phyloP scores from a whole-genome alignment of 2,888 invertebrate genomes.

The Lochmaea capreae region DNA sequence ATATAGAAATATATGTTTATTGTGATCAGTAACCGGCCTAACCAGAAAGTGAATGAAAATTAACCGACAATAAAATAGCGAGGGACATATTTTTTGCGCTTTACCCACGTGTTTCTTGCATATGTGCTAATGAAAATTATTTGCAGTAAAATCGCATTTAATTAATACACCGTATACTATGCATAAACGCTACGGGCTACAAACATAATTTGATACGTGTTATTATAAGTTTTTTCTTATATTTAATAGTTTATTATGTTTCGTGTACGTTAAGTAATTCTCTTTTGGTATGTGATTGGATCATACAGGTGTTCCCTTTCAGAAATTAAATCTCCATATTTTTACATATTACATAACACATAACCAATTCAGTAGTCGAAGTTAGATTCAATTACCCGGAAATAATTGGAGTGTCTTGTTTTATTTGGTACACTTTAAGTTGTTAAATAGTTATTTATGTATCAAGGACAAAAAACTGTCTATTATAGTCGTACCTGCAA shows the following conservation, averaged over 20 bases:
- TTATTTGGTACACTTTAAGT: background rate
- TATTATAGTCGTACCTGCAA: too few species aligned
- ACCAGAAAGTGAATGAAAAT: conserved; percentile 44
- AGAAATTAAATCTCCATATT: too few species aligned
- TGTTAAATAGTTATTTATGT: too few species aligned
- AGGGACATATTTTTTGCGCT: conserved; percentile 46
- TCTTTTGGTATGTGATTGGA: too few species aligned
- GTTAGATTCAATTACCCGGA: too few species aligned
- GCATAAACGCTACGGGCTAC: conserved; percentile 23
- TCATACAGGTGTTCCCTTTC: too few species aligned
- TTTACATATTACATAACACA: too few species aligned
- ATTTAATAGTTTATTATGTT: too few species aligned
- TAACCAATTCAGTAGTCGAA: too few species aligned
- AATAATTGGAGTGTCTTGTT: too few species aligned
- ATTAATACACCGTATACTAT: conserved; percentile 22
- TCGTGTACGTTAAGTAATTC: too few species aligned
- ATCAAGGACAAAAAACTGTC: too few species aligned
- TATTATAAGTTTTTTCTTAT: background rate
- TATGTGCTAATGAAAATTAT: conserved; percentile 32
- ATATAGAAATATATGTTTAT: background rate
- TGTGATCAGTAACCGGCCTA: conserved; percentile 6
- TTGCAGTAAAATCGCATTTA: conserved; percentile 28
- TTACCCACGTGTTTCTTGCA: conserved; percentile 42
- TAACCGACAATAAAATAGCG: conserved; percentile 50
- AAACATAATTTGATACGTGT: background rate